Conservation (phyloP, 2,113 vertebrate genomes). For the Eptesicus fuscus region DNA sequence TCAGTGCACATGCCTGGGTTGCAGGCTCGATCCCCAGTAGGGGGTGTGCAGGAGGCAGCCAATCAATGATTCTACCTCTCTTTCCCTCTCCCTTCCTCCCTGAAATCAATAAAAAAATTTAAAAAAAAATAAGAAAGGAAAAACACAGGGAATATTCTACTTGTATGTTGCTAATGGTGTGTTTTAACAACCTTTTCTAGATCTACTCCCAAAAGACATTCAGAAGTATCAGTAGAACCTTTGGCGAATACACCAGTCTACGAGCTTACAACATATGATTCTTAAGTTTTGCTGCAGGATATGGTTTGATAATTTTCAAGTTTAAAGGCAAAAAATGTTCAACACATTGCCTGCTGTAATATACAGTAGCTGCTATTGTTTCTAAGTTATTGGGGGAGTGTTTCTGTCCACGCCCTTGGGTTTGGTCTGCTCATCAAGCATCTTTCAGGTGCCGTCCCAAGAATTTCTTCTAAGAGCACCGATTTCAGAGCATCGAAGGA, state of each 20-base stretch:
- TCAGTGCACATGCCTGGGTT: too few relatives aligned
- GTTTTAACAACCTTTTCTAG: background rate
- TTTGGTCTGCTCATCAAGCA: background rate
- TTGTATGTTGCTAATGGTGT: background rate
- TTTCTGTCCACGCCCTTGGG: background rate
- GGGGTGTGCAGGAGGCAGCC: too few relatives aligned
- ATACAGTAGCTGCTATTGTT: background rate
- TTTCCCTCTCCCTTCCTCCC: too few relatives aligned
- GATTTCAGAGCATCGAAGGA: background rate
- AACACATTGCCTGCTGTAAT: background rate
- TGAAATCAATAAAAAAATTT: too few relatives aligned
- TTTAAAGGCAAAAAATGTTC: background rate
- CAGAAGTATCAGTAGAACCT: background rate
- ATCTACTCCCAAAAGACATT: background rate
- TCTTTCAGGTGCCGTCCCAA: background rate
- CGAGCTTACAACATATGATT: background rate
- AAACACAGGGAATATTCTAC: background rate
- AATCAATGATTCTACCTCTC: too few relatives aligned
- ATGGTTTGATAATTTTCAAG: background rate
- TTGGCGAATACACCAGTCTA: background rate
- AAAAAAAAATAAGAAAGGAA: too few relatives aligned
- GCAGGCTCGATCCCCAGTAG: too few relatives aligned
- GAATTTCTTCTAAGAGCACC: background rate
- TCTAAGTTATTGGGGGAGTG: background rate
- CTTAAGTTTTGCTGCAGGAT: conserved; percentile 17